These are phyloP conservation scores for Lanistes nyassanus DNA, from an alignment of 1,140 invertebrate species.

Conservation along the genomic window DNA sequence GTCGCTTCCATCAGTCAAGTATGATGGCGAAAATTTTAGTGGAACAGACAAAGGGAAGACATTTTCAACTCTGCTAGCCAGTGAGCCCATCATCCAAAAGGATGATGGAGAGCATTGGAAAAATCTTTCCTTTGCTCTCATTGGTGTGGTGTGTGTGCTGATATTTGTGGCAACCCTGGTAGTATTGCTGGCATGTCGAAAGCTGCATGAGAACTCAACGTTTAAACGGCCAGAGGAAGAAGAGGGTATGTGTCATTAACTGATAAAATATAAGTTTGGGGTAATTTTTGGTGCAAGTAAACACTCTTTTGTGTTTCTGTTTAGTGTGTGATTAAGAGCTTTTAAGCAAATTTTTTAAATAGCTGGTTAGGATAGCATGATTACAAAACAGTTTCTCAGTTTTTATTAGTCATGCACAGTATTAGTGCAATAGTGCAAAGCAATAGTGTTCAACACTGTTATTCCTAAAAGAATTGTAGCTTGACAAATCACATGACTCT, in stretches of 20 bases:
- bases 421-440: too few relatives aligned
- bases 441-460: not conserved
- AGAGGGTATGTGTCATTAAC: slow-evolving; percentile 19
- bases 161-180: slow-evolving; percentile 38
- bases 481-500: too few relatives aligned
- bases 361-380: too few relatives aligned
- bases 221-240: slow-evolving; percentile 34
- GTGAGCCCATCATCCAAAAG: slow-evolving; percentile 29
- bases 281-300: too few relatives aligned
- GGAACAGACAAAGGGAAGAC: not conserved
- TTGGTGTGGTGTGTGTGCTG: slow-evolving; percentile 40
- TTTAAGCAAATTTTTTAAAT: too few relatives aligned
- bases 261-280: too few relatives aligned
- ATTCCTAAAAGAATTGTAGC: not conserved
- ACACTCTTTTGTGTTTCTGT: too few relatives aligned
- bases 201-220: slow-evolving; percentile 26
- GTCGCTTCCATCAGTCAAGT: not conserved
- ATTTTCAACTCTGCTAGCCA: not conserved
- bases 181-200: slow-evolving; percentile 38
- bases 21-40: not conserved
- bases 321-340: too few relatives aligned
- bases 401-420: too few relatives aligned
- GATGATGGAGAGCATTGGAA: slow-evolving; percentile 43
- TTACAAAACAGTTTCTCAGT: too few relatives aligned
- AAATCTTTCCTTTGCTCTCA: slow-evolving; percentile 42